A percentile compares a stretch with the other conserved stretches of the same genome.
Evolutionary conservation across 1,140 invertebrate genomes (phyloP).

Genomic region (Hypsibius dujardini): DNA sequence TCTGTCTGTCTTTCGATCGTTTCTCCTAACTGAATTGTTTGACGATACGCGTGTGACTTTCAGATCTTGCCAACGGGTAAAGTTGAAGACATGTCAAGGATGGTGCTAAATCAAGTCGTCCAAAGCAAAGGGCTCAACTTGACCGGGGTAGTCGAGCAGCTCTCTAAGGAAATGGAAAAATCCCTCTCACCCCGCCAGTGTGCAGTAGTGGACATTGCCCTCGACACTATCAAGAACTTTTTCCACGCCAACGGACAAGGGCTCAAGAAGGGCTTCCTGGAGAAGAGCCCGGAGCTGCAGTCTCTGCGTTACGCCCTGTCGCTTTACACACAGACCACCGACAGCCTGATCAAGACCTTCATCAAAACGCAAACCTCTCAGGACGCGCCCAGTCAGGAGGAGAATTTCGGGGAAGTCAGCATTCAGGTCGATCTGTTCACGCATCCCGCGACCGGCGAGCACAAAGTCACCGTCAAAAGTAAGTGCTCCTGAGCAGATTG

Average conservation of each 20-base stretch:
- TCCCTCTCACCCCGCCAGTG: conserved; percentile 96
- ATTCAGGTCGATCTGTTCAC: conserved; percentile 96
- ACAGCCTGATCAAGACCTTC: conserved; percentile 96
- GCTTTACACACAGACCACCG: conserved; percentile 97
- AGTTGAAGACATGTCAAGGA: conserved; percentile 83
- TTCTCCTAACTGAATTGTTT: too few relatives aligned
- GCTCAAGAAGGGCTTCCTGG: conserved; percentile 96
- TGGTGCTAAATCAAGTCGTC: conserved; percentile 79
- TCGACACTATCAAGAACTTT: conserved; percentile 96
- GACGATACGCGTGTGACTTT: too few relatives aligned
- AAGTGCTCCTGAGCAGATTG: too few relatives aligned
- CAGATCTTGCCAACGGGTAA: conserved; percentile 68
- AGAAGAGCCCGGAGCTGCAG: conserved; percentile 90
- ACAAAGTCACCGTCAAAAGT: conserved; percentile 99
- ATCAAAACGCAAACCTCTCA: conserved; percentile 87
- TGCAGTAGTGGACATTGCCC: conserved; percentile 80
- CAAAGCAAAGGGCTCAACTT: conserved; percentile 82
- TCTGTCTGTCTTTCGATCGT: too few relatives aligned
- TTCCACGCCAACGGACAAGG: conserved; percentile 97
- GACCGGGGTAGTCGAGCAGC: conserved; percentile 80
- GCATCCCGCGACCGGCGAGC: conserved; percentile 94
- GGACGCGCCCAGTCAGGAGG: conserved; percentile 46
- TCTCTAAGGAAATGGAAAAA: conserved; percentile 86
- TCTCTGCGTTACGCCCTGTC: conserved; percentile 91
- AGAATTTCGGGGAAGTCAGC: conserved; percentile 88